Evolutionary conservation across 1,140 invertebrate species (phyloP), one percentile per base, ranked within the genome.

Genomic region (Drosophila subpulchrella): DNA sequence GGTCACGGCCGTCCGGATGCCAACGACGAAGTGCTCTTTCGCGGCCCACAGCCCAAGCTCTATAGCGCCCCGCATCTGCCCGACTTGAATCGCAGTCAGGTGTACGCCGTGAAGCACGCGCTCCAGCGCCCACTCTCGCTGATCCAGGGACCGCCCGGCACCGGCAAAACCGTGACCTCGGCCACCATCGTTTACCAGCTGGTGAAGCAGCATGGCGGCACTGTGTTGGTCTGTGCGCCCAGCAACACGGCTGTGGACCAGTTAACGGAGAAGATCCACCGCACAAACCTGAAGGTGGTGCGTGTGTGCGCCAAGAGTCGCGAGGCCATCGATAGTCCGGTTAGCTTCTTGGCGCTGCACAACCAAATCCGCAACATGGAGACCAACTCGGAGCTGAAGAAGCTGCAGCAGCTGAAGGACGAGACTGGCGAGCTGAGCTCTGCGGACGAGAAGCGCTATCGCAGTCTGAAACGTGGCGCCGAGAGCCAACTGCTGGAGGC

Each of bases 231-330:
- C 0, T 99, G 99, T 93, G 99, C 99, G 3, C 99, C 99, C 0
- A 99, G 98, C 17, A 99, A 99, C 91, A 99, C 99, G 10, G 99
- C 99, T 46, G 99, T 99, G 0, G 99, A 99, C 93, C 99, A 99
- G 90, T 93, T 99, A 3, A 99, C 99, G 0, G 98, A 99, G 93
- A 99, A 99, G 93, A 99, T 99, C 51, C 98, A 99, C 92, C 95
- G 96, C 76, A 99, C 98, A 17, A 99, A 98, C 44, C 93, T 99
- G 12, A 99, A 99, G 93, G 97, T 99, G 7, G 98, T 99, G 0
- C 94, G 99, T 2, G 94, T 99, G 1, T 99, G 98, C 93, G 99
- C 99, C 11, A 99, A 99, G 93, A 99, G 98, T 2, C 94, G 99
- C 41, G 99, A 99, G 93, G 98, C 98, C 0, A 98, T 99, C 79